A percentile compares a stretch with the other conserved stretches of the same genome.
phyloP scores from a whole-genome alignment of 2,888 invertebrate genomes.

The Drosophila prostipennis region DNA sequence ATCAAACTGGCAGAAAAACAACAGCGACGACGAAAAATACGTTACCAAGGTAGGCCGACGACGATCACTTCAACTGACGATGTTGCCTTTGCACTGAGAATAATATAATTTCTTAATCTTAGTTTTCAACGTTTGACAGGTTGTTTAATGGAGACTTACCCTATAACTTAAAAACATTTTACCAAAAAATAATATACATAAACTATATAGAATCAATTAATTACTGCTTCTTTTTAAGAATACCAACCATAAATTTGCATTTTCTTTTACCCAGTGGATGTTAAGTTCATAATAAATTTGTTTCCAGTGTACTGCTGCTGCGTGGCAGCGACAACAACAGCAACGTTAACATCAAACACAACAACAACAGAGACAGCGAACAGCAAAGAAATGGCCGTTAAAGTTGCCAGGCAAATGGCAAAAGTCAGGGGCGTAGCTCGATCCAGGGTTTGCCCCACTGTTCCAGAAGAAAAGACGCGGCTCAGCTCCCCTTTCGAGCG shows the following conservation, averaged over 20 bases:
- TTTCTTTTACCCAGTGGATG: background rate
- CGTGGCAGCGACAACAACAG: conserved; percentile 51
- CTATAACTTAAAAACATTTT: background rate
- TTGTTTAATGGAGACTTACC: no score
- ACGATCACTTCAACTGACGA: conserved; percentile 34
- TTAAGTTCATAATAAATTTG: background rate
- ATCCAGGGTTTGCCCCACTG: conserved; percentile 27
- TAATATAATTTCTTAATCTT: background rate
- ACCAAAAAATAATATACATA: background rate
- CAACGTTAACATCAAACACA: conserved; percentile 18
- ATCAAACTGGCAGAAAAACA: conserved; percentile 70
- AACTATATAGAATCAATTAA: no score
- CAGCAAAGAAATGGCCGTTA: conserved; percentile 74
- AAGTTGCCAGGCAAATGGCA: conserved; percentile 75
- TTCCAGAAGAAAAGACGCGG: conserved; percentile 29
- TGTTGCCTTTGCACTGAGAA: conserved; percentile 9
- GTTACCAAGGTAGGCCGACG: conserved; percentile 75
- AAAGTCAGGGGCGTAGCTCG: conserved; percentile 73
- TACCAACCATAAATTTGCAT: no score
- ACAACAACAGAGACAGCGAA: conserved; percentile 8
- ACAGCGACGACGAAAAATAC: conserved; percentile 62
- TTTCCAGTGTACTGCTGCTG: conserved; percentile 48
- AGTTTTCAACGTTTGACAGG: no score
- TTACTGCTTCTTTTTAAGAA: no score
- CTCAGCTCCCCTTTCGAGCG: conserved; percentile 33